A percentile compares a stretch with the other conserved stretches of the same genome.
Conservation (phyloP, 1,140 invertebrate genomes). For the Solenopsis invicta region DNA sequence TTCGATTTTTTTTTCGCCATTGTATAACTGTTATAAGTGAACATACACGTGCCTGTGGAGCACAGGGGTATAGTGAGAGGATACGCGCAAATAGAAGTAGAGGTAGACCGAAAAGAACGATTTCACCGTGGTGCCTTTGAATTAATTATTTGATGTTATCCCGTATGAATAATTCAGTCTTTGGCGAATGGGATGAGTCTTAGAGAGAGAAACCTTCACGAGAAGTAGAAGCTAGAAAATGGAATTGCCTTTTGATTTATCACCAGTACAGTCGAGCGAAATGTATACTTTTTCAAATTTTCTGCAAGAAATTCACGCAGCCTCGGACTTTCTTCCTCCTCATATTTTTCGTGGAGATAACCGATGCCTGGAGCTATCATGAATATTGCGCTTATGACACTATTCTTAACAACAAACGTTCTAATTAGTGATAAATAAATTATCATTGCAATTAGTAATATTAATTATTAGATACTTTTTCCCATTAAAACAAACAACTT, state of each 20-base stretch:
- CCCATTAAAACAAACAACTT: background rate
- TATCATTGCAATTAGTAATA: too few relatives aligned
- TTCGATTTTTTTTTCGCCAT: background rate
- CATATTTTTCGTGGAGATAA: background rate
- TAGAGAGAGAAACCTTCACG: background rate
- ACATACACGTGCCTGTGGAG: conserved; percentile 16
- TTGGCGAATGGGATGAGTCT: conserved; percentile 63
- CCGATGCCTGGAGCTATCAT: background rate
- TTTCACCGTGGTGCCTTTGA: conserved; percentile 69
- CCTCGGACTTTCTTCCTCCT: background rate
- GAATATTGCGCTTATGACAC: background rate
- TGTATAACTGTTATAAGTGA: conserved; percentile 67
- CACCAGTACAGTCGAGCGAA: conserved; percentile 11
- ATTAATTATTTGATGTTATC: conserved; percentile 76
- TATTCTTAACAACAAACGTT: background rate
- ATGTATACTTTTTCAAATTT: background rate
- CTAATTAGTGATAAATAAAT: background rate
- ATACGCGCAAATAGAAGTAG: conserved; percentile 29
- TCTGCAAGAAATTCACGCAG: background rate
- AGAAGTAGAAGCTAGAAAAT: conserved; percentile 50
- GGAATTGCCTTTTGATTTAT: conserved; percentile 73
- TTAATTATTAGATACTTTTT: too few relatives aligned
- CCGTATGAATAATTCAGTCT: conserved; percentile 76
- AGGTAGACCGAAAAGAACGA: conserved; percentile 58
- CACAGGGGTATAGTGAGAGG: background rate